Percentiles rank a stretch among this genome's conserved stretches.
Conservation (phyloP, 2,888 invertebrate species). For the Platycheirus albimanus region DNA sequence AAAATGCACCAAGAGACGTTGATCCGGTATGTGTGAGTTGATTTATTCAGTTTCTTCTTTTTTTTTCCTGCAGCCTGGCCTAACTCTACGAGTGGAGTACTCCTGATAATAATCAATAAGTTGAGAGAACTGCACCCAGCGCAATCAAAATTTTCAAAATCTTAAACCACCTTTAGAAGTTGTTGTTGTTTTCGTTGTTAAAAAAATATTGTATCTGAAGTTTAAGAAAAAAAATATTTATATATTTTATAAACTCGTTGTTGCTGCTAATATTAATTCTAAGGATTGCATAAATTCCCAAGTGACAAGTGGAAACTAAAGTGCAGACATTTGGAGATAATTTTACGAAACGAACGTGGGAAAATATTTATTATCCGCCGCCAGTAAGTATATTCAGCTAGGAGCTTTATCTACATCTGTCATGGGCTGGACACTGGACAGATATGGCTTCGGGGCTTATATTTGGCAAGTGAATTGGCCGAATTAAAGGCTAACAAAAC, state of each 20-base stretch:
- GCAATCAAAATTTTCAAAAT: slow-evolving; percentile 65
- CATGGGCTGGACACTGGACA: slow-evolving; percentile 40
- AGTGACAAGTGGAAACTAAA: slow-evolving; percentile 66
- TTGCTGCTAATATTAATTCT: slow-evolving; percentile 54
- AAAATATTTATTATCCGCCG: slow-evolving; percentile 41
- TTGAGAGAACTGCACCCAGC: slow-evolving; percentile 63
- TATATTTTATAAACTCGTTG: slow-evolving; percentile 22
- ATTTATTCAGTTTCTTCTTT: slow-evolving; percentile 66
- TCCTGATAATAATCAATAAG: slow-evolving; percentile 67
- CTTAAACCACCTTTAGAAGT: slow-evolving; percentile 33
- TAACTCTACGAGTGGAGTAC: no score
- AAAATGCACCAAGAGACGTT: slow-evolving; percentile 48
- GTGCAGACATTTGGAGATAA: slow-evolving; percentile 59
- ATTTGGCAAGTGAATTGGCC: slow-evolving; percentile 27
- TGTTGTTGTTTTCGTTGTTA: no score
- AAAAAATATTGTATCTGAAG: no score
- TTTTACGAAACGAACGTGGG: slow-evolving; percentile 52
- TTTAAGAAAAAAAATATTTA: slow-evolving; percentile 5
- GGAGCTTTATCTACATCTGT: slow-evolving; percentile 60
- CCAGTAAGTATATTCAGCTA: slow-evolving; percentile 36
- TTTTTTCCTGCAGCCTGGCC: slow-evolving; percentile 10
- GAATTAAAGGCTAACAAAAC: slow-evolving; percentile 26
- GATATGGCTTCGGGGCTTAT: slow-evolving; percentile 35
- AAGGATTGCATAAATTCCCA: slow-evolving; percentile 62
- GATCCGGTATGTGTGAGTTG: slow-evolving; percentile 50